These are phyloP conservation scores for Gymnosoma rotundatum DNA, from an alignment of 2,888 invertebrate genomes.

Conservation along the genomic window DNA sequence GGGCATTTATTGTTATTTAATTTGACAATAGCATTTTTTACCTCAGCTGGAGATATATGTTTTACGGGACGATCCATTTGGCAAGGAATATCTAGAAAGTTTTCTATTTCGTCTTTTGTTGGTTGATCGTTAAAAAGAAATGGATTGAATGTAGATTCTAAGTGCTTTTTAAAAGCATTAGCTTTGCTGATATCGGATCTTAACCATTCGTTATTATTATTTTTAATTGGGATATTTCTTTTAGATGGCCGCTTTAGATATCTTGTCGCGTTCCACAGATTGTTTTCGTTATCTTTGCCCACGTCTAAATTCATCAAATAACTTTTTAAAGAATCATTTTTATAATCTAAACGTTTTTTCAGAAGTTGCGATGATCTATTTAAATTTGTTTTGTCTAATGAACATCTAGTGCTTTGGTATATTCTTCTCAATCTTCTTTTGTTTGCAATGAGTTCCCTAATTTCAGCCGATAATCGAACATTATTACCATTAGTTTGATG, in stretches of 20 bases:
- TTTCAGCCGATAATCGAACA: constrained; percentile 23
- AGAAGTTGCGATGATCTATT: neutral
- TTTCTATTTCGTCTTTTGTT: no score
- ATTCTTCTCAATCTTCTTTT: constrained; percentile 26
- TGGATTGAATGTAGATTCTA: constrained; percentile 18
- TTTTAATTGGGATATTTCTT: constrained; percentile 19
- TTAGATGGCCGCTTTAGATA: constrained; percentile 16
- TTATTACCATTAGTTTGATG: constrained; percentile 11
- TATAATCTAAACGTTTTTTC: constrained; percentile 28
- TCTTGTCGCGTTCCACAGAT: constrained; percentile 1
- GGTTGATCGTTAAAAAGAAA: neutral
- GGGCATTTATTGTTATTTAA: constrained; percentile 15
- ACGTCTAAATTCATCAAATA: neutral
- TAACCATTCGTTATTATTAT: constrained; percentile 16
- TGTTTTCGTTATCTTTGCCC: neutral
- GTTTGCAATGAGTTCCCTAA: constrained; percentile 13
- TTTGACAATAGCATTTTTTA: neutral
- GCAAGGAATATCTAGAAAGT: no score
- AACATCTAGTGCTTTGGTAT: constrained; percentile 22
- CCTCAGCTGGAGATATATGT: no score
- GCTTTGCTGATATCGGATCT: constrained; percentile 7
- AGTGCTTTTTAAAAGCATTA: constrained; percentile 13
- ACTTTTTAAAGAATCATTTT: neutral
- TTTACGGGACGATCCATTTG: no score
- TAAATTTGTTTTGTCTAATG: constrained; percentile 27